Base-by-base conservation (phyloP, 2,113 vertebrate genomes). In the Steatornis caripensis region DNA sequence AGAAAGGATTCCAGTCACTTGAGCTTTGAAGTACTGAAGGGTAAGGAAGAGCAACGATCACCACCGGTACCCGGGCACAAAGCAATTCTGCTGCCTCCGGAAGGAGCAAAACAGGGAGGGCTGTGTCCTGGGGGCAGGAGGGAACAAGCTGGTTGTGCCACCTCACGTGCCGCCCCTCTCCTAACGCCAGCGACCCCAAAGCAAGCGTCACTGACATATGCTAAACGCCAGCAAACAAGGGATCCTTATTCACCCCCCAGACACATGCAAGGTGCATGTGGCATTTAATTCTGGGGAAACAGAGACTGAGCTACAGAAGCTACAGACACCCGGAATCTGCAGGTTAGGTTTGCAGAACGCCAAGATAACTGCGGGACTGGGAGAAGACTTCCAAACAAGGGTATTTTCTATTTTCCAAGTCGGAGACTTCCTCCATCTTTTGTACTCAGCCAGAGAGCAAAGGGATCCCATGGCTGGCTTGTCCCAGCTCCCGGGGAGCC, bases 201-300 rank as follows among this genome's bases (percentile, higher is more conserved):
- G n/a, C 19, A 34, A 62, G 49, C 51, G 39, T 4, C 61, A 2
- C 15, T 5, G 19, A 12, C 18, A 57, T 6, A 14, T 6, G 11
- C 39, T 3, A 19, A 81, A 20, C 22, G 20, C 16, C 41, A 36
- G 68, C 89, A 29, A 11, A 15, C 8, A 2, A 36, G 32, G 20
- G 54, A 51, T 26, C 41, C 54, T 61, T 9, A 8, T 2, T 75
- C 10, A 51, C 45, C 30, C 43, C 45, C 26, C 76, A 39, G 36
- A 49, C 19, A 20, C 0, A 24, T 2, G 5, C 30, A 21, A n/a
- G 26, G 32, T 6, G 26, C 37, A 8, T 0, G 3, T 37, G 54
- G 36, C 15, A 32, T 4, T 6, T 29, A 26, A 19, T 5, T 39
- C n/a, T 12, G 54, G 29, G 55, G 61, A 66, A 70, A 46, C 21